phyloP scores from a whole-genome alignment of 37 sponge, comb jelly and placozoan species.

The Oscarella lobularis region DNA sequence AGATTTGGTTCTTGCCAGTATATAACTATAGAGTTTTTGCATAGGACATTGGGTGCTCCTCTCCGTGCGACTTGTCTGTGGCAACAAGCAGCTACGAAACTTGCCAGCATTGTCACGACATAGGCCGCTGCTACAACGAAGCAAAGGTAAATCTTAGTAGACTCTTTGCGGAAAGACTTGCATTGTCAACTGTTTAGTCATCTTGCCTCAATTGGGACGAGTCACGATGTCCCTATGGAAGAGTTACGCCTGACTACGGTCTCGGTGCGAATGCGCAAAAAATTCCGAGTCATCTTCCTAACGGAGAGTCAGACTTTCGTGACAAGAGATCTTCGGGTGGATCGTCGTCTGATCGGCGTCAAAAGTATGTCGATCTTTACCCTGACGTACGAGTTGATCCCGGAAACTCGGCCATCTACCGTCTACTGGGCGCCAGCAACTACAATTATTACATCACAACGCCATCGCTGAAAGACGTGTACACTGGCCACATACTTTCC shows the following conservation, averaged over 20 bases:
- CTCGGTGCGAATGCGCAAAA: background rate
- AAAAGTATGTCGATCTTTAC: background rate
- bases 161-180: too few species aligned
- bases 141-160: too few species aligned
- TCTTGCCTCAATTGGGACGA: background rate
- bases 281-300: background rate
- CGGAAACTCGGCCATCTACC: background rate
- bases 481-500: background rate
- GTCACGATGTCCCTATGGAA: background rate
- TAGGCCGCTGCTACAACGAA: background rate
- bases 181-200: background rate
- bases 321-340: background rate
- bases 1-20: too few species aligned
- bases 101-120: slow-evolving; percentile 2
- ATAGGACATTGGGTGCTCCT: background rate
- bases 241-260: slow-evolving; percentile 1
- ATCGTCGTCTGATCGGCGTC: background rate
- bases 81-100: background rate
- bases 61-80: background rate
- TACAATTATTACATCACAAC: background rate
- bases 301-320: background rate
- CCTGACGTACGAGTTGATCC: background rate
- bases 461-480: background rate
- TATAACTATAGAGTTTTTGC: too few species aligned
- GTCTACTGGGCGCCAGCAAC: background rate